These are phyloP conservation scores for Cylindroiulus punctatus DNA, from an alignment of 2,888 invertebrate genomes.

Conservation along the genomic window DNA sequence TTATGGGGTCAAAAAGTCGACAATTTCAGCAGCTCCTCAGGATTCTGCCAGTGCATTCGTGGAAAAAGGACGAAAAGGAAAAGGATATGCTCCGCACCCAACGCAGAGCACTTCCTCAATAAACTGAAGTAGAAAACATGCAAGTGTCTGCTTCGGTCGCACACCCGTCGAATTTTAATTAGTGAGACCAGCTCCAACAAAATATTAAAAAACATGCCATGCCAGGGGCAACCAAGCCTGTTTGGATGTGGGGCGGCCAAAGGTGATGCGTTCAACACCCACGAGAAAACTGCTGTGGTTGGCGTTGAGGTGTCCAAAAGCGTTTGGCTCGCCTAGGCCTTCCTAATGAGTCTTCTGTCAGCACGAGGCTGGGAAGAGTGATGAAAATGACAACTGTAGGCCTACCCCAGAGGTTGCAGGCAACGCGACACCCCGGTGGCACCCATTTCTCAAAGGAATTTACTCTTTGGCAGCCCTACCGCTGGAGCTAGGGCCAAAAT, in stretches of 20 bases:
- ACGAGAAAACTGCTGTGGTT: neutral
- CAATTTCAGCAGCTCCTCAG: neutral
- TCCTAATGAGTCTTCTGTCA: conserved; percentile 30
- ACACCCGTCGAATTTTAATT: conserved; percentile 10
- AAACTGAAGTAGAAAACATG: neutral
- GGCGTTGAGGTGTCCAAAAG: neutral
- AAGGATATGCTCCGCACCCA: neutral
- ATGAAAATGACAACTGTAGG: conserved; percentile 10
- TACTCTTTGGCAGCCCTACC: neutral
- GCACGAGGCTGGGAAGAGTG: neutral
- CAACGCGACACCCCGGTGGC: neutral
- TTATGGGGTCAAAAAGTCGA: no score
- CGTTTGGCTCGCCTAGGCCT: neutral
- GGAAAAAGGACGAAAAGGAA: neutral
- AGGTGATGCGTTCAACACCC: conserved; percentile 16
- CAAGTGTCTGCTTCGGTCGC: neutral
- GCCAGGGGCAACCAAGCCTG: neutral
- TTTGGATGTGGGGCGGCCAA: conserved; percentile 9
- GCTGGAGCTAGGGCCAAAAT: neutral
- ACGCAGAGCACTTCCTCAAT: neutral
- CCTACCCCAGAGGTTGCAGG: conserved; percentile 5
- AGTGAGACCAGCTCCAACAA: neutral
- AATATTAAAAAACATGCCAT: neutral
- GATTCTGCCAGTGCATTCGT: neutral
- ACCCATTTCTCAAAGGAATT: neutral